Evolutionary conservation across 2,113 vertebrate species (phyloP), one percentile per base, ranked within the genome.

Genomic region (Reinhardtius hippoglossoides): DNA sequence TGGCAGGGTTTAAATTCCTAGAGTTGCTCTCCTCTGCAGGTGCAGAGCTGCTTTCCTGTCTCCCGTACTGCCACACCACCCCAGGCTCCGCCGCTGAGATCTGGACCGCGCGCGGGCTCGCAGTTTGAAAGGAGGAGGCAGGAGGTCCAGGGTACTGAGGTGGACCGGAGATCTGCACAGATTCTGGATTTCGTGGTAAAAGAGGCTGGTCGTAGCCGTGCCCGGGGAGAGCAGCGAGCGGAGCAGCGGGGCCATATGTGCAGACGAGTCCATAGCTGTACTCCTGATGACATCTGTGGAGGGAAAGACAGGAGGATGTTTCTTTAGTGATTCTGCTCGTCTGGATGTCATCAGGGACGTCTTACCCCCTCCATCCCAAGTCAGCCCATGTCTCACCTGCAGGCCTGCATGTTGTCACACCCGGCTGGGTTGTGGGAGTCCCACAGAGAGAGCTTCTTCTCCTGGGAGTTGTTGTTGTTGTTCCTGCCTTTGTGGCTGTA

Each of bases 401-500:
- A 93, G 69, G 94, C 93, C 46, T 69, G 90, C 74, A 78, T 88
- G 82, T 93, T 94, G 74, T 96, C 94, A 1, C 93, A 92, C 0
- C 84, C 81, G 61, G 82, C 77, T 9, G 78, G 58, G n/a, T 64
- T 67, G 50, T 75, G 16, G 1, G 44, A 26, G 50, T 83, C 84
- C 85, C 80, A 80, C 48, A 66, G 37, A 37, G 79, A 50, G 23
- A 69, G 16, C 40, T 27, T n/a, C 71, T 87, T 83, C 27, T 89
- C 76, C 26, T 82, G 78, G 50, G 35, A 92, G 15, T 93, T 96
- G 74, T 94, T 96, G 87, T 94, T 96, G 81, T 92, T 95, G 90
- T 96, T 96, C 71, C 94, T 88, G 74, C 92, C 92, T 83, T 96
- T 97, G 71, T 95, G 89, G 63, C 85, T 89, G 14, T 95, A 92